Base-by-base conservation (phyloP, 1,140 invertebrate species). In the Pogonognathellus flavescens region DNA sequence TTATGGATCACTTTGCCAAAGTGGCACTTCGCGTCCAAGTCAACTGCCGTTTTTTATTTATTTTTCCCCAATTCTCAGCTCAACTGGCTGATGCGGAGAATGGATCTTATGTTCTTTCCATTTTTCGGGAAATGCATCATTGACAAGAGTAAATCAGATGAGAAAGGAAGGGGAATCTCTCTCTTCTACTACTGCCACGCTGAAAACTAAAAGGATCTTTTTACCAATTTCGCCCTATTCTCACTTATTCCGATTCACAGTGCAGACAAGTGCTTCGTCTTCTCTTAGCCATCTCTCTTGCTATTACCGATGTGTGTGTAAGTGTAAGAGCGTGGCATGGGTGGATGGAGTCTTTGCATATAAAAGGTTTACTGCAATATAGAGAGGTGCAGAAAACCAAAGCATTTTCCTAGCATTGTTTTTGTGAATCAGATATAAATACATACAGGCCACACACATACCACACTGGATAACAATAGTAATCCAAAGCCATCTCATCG, bases 1-100 rank as follows among this genome's bases (percentile, higher is more conserved):
- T 87, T 87, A 87, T 85, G 84, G 86, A 87, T 85, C 86, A 87
- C 86, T 87, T 87, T 87, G 60, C 86, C 84, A 87, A 87, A 87
- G 86, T 87, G 86, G 66, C 86, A 87, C 86, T 87, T 85, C 57
- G 80, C 60, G 81, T 87, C 81, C 18, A 53, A 85, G 84, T 85
- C 84, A 87, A 85, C 84, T 85, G 70, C 59, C 60, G 85, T 83
- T 85, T 85, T 87, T 82, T 87, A 82, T 87, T 82, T 87, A 82
- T 87, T 85, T 86, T 84, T 66, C 66, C 52, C 53, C 55, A 6
- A 50, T 62, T 86, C 66, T 31, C 50, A 25, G 14, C 31, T 80
- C 25, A 49, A 25, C 41, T 70, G 22, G 22, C 66, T 70, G 22
- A 70, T 31, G 16, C 7, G 41, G 13, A 76, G 70, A 76, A 76